Percentiles rank a stretch among this genome's conserved stretches.
Conservation (phyloP, 1,140 invertebrate genomes). For the Euura saliciscinereae region DNA sequence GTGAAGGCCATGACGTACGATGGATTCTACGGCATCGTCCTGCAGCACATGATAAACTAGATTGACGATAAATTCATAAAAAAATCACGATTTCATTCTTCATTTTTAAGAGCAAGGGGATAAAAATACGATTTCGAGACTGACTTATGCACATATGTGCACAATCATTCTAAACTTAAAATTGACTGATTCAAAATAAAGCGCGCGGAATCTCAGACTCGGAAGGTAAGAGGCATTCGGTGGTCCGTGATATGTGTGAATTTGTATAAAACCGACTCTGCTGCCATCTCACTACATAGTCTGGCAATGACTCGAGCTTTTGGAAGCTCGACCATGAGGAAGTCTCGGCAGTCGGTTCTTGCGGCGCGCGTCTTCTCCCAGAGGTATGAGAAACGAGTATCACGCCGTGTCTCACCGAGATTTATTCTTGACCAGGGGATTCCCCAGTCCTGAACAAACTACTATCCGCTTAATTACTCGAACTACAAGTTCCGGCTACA, state of each 20-base stretch:
- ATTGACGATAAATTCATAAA: neutral
- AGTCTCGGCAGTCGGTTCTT: neutral
- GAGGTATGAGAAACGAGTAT: neutral
- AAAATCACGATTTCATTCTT: neutral
- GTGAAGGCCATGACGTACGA: constrained; percentile 44
- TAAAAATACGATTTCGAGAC: too few relatives aligned
- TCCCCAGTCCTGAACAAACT: neutral
- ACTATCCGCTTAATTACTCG: too few relatives aligned
- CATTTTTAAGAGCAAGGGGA: neutral
- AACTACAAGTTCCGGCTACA: too few relatives aligned
- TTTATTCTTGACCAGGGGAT: neutral
- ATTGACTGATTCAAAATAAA: too few relatives aligned
- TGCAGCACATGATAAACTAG: constrained; percentile 30
- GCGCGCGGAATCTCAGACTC: neutral
- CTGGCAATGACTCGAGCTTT: neutral
- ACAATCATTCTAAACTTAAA: too few relatives aligned
- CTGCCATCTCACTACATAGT: constrained; percentile 1
- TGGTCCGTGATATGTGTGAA: neutral
- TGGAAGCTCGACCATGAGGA: neutral
- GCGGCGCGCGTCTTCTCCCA: neutral
- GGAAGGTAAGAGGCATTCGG: neutral
- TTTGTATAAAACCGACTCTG: neutral
- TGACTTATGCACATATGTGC: too few relatives aligned
- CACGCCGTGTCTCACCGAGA: neutral
- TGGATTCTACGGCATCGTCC: constrained; percentile 47